phyloP scores from a whole-genome alignment of 2,888 invertebrate species.

The Lycaena phlaeas region DNA sequence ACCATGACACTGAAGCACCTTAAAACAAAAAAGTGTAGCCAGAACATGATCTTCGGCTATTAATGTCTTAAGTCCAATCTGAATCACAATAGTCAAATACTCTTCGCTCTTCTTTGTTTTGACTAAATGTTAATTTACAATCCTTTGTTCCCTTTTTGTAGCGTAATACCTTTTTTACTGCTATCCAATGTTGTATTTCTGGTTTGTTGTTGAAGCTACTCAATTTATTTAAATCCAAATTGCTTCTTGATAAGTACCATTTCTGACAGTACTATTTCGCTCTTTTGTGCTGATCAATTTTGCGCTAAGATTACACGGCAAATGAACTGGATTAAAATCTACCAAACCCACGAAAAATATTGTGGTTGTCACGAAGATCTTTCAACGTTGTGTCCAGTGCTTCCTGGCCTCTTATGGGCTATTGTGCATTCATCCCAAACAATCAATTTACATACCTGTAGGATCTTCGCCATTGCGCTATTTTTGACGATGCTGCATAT shows the following conservation, averaged over 20 bases:
- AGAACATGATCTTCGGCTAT: slow-evolving; percentile 21
- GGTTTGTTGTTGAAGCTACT: slow-evolving; percentile 22
- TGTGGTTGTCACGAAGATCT: slow-evolving; percentile 23
- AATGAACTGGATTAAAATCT: no score
- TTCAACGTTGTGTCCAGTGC: slow-evolving; percentile 23
- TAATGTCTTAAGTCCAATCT: slow-evolving; percentile 22
- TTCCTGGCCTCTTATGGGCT: slow-evolving; percentile 23
- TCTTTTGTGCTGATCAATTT: no score
- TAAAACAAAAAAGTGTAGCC: slow-evolving; percentile 25
- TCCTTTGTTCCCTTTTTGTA: slow-evolving; percentile 22
- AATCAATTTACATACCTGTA: slow-evolving; percentile 21
- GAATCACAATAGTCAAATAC: slow-evolving; percentile 21
- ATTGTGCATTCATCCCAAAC: slow-evolving; percentile 28
- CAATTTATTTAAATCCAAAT: slow-evolving; percentile 20
- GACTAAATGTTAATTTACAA: slow-evolving; percentile 8
- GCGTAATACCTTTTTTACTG: slow-evolving; percentile 20
- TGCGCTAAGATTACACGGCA: no score
- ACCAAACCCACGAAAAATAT: slow-evolving; percentile 23
- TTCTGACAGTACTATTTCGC: no score
- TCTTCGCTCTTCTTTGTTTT: slow-evolving; percentile 7
- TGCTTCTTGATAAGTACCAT: no score
- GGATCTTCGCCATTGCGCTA: slow-evolving; percentile 19
- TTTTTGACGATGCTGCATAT: slow-evolving; percentile 23
- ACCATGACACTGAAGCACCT: slow-evolving; percentile 25
- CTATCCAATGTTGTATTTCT: slow-evolving; percentile 17